A percentile compares a stretch with the other conserved stretches of the same genome.
Evolutionary conservation across 2,888 invertebrate genomes (phyloP).

Genomic region (Antheraea yamamai): DNA sequence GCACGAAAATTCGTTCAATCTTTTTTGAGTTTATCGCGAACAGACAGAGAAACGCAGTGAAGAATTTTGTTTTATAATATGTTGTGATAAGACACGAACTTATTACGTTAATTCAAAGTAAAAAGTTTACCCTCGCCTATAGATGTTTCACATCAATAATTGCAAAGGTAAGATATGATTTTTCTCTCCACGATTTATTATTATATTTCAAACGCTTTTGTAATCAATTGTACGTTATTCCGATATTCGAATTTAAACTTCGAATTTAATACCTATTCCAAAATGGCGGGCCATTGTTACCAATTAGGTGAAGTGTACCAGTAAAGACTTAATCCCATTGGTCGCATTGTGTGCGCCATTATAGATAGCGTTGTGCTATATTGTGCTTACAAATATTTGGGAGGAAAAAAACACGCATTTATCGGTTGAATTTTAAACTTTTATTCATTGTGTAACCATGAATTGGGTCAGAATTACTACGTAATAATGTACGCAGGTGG

Average conservation of each 20-base stretch:
- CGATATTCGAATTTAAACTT: conserved; percentile 48
- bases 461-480: conserved; percentile 31
- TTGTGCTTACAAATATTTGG: conserved; percentile 41
- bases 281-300: conserved; percentile 60
- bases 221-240: conserved; percentile 32
- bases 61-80: too few relatives aligned
- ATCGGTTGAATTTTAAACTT: conserved; percentile 12
- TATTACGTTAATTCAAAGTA: too few relatives aligned
- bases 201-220: conserved; percentile 21
- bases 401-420: conserved; percentile 19
- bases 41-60: too few relatives aligned
- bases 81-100: too few relatives aligned
- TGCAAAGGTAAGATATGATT: too few relatives aligned
- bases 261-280: conserved; percentile 48
- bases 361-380: conserved; percentile 45
- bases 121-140: too few relatives aligned
- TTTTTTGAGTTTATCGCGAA: too few relatives aligned
- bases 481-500: conserved; percentile 12
- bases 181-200: not conserved
- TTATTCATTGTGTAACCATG: conserved; percentile 13
- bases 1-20: too few relatives aligned
- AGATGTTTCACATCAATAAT: too few relatives aligned
- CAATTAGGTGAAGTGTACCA: conserved; percentile 64
- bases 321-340: conserved; percentile 59
- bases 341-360: conserved; percentile 47